Percentiles rank a stretch among this genome's conserved stretches.
Conservation (phyloP, 2,888 invertebrate genomes). For the Oscheius sp. region DNA sequence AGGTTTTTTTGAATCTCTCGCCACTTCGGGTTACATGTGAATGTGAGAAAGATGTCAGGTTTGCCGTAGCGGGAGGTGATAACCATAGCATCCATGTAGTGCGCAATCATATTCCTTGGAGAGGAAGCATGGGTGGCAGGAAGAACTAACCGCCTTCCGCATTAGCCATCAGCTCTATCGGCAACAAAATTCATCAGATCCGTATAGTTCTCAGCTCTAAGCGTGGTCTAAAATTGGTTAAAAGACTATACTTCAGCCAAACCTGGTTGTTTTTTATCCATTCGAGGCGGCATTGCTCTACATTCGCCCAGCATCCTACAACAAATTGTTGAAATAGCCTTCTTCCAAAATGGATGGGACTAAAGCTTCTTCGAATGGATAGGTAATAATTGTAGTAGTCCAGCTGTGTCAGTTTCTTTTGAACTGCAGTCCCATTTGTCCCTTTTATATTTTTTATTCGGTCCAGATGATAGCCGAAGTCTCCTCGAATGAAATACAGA, state of each 20-base stretch:
- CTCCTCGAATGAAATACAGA: constrained; percentile 65
- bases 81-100: constrained; percentile 64
- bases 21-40: constrained; percentile 70
- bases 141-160: constrained; percentile 55
- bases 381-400: constrained; percentile 53
- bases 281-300: constrained; percentile 69
- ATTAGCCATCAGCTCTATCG: constrained; percentile 7
- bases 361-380: constrained; percentile 47
- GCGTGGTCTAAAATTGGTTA: neutral
- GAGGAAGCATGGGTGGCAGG: constrained; percentile 66
- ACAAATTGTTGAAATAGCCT: constrained; percentile 68
- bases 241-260: too few relatives aligned
- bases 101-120: constrained; percentile 67
- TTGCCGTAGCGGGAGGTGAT: constrained; percentile 56
- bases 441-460: too few relatives aligned
- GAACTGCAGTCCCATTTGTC: constrained; percentile 36
- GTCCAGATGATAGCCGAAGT: constrained; percentile 45
- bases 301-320: constrained; percentile 70
- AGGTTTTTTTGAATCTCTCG: constrained; percentile 59
- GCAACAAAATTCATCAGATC: neutral
- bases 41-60: constrained; percentile 66
- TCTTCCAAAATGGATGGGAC: constrained; percentile 56
- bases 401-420: constrained; percentile 48
- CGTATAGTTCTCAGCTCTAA: neutral
- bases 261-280: constrained; percentile 56